Evolutionary conservation across 1,140 invertebrate species (phyloP).

Genomic region (Caenorhabditis latens): DNA sequence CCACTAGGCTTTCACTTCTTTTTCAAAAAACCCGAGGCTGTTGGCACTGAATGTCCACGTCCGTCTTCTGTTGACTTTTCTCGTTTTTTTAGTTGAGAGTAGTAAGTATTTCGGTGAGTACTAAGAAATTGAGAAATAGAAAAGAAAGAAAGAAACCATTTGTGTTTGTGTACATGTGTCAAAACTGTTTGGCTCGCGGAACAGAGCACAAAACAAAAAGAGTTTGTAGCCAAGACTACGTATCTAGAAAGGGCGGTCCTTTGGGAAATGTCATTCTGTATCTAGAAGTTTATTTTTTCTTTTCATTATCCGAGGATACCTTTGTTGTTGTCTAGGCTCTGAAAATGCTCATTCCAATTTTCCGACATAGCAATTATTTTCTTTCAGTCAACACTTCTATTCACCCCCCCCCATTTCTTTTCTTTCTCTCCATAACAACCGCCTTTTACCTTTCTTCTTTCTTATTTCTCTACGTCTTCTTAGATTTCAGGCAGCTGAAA

Average conservation of each 20-base stretch:
- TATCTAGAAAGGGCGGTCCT: neutral
- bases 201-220: slow-evolving; percentile 31
- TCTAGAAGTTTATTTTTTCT: slow-evolving; percentile 1
- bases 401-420: neutral
- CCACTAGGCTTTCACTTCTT: slow-evolving; percentile 1
- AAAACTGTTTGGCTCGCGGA: slow-evolving; percentile 6
- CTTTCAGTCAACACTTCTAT: slow-evolving; percentile 15
- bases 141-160: neutral
- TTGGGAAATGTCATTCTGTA: neutral
- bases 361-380: neutral
- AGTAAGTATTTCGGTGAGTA: slow-evolving; percentile 14
- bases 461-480: neutral
- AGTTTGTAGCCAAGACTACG: slow-evolving; percentile 23
- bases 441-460: neutral
- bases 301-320: no score
- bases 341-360: neutral
- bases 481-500: neutral
- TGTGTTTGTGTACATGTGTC: slow-evolving; percentile 29
- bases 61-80: slow-evolving; percentile 22
- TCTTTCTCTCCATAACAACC: neutral
- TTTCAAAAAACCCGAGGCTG: slow-evolving; percentile 13
- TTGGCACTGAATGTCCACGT: slow-evolving; percentile 43
- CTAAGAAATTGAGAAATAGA: slow-evolving; percentile 1
- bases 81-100: slow-evolving; percentile 33
- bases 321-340: no score